Evolutionary conservation across 2,888 invertebrate genomes (phyloP), one percentile per base, ranked within the genome.

Genomic region (Parthenolecanium corni): DNA sequence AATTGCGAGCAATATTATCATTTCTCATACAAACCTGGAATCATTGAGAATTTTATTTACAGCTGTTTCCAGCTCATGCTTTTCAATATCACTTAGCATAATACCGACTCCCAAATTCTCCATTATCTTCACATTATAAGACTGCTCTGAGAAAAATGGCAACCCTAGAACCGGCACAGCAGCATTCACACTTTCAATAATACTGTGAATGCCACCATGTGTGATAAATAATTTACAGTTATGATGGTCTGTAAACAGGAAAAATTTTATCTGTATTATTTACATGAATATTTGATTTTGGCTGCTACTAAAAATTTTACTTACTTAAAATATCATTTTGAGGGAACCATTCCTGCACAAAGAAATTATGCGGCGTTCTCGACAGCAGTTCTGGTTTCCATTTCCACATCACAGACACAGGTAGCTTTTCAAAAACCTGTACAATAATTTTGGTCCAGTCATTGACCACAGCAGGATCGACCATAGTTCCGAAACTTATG

Each of bases 91-190:
- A 24, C 47, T 12, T n/a, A 53, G 38, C 9, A 47, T 51, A 1
- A 65, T 57, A 3, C 62, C 66, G 3, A 63, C 36, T 16, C 64
- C 62, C 14, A 62, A 51, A 3, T 47, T 52, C 38, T 64, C 63
- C 1, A 53, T 58, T 14, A 64, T 36, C 2, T 16, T 40, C 46
- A 66, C 56, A 51, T 66, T 66, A 31, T 46, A 46, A 14, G 47
- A 38, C 20, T 66, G 66, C 20, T 66, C 66, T 11, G 65, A 65
- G 31, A 65, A 66, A 12, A 66, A 65, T 21, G 66, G 66, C 21
- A 66, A 42, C 2, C 66, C 66, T 11, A 66, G 20, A 16, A 66
- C 42, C 1, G 66, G 66, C 16, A 63, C 51, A 1, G 63, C 65
- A 1, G 63, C 51, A 21, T 58, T 64, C 18, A 64, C 51, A 6